Percentiles rank a stretch among this genome's conserved stretches.
Conservation (phyloP, 1,140 invertebrate genomes). For the Nephila pilipes region DNA sequence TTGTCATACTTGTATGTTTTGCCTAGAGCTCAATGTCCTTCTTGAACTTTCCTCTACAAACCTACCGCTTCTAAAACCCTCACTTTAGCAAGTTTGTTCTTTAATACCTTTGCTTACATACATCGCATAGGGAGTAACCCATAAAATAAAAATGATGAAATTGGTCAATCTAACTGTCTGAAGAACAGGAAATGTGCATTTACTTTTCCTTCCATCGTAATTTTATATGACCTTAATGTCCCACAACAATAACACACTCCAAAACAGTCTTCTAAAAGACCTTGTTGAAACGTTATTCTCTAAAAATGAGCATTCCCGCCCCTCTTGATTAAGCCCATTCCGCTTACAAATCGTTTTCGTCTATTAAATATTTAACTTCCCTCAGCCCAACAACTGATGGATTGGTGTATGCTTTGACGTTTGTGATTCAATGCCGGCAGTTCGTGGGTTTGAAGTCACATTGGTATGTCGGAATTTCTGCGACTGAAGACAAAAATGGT, state of each 20-base stretch:
- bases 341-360: neutral
- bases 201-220: neutral
- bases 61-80: neutral
- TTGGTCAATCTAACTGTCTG: slow-evolving; percentile 18
- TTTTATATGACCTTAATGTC: slow-evolving; percentile 24
- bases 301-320: neutral
- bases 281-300: slow-evolving; percentile 1
- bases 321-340: neutral
- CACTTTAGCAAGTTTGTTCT: neutral
- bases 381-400: neutral
- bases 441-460: neutral
- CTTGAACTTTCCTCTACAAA: neutral
- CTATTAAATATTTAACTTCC: slow-evolving; percentile 21
- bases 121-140: neutral
- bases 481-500: slow-evolving; percentile 16
- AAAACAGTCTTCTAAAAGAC: neutral
- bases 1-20: neutral
- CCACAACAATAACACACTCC: slow-evolving; percentile 15
- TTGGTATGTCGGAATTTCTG: slow-evolving; percentile 20
- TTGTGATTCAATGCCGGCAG: neutral
- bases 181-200: slow-evolving; percentile 24
- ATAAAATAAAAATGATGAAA: neutral
- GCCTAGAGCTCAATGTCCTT: neutral
- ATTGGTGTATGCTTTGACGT: neutral
- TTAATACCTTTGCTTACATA: neutral